Evolutionary conservation across 2,113 vertebrate species (phyloP), one percentile per base, ranked within the genome.

Genomic region (Lepus timidus): DNA sequence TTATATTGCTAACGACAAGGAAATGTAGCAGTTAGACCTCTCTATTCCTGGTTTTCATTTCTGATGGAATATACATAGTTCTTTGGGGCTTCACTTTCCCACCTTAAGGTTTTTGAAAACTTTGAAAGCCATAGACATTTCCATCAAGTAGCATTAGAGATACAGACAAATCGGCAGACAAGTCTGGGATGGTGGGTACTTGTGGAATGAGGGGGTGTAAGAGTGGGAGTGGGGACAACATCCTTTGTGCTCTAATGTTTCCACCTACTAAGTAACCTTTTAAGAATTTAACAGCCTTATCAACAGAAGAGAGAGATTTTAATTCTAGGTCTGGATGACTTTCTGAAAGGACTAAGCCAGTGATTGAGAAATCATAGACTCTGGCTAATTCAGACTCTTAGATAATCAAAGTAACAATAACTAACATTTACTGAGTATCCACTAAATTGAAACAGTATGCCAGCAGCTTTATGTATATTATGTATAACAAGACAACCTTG

Each of bases 321-420:
- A 86, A 88, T 61, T 82, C 23, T 39, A 62, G 91, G 55, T 67
- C 9, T 64, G 7, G 55, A 25, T 61, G 68, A 78, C 62, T 91
- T 76, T 94, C 81, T 52, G n/a, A 94, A 68, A 93, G 91, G 80
- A 93, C 31, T 80, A 9, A 90, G 51, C 80, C 23, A 23, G 4
- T 75, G 67, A 91, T 75, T 71, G 71, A n/a, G 85, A 88, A 95
- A 17, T 88, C 52, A 17, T 67, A 17, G 51, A n/a, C 67, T 94
- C 4, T 27, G 23, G 4, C 31, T 39, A 76, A 14, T 80, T 96
- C 17, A 73, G 71, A 75, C 39, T 67, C 39, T 65, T 22, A 52
- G 64, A n/a, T 68, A 94, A 95, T 96, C 95, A 97, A 94, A 82
- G 65, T 36, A 78, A 51, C 61, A 71, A 44, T 33, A 58, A 25